Evolutionary conservation across 1,140 invertebrate species (phyloP).

Genomic region (Aphelinus certus): DNA sequence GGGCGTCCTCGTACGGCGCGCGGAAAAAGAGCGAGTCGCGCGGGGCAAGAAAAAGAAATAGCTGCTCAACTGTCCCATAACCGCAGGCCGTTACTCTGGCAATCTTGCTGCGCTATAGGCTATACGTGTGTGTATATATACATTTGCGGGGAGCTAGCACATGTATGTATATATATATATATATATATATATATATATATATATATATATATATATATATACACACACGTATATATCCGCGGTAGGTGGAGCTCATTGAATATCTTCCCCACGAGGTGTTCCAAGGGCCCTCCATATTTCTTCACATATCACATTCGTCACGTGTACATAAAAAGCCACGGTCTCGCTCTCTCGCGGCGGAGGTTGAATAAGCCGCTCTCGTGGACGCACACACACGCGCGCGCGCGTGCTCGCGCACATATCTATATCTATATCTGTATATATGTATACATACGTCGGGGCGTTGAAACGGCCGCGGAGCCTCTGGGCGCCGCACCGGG

Average conservation of each 20-base stretch:
- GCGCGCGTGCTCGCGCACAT: not conserved
- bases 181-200: not conserved
- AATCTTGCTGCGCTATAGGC: no score
- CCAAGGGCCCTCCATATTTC: slow-evolving; percentile 16
- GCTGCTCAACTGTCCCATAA: no score
- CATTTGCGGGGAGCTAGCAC: not conserved
- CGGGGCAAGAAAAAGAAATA: no score
- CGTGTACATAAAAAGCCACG: no score
- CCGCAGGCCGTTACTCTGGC: no score
- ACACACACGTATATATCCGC: not conserved
- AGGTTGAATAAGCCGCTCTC: not conserved
- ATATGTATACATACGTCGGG: not conserved
- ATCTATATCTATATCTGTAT: not conserved
- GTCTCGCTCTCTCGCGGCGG: no score
- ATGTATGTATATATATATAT: not conserved
- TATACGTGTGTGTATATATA: no score
- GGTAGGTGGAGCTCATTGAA: not conserved
- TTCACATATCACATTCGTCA: not conserved
- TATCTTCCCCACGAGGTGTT: not conserved
- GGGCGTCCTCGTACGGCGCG: no score
- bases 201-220: not conserved
- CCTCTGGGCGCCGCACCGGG: not conserved
- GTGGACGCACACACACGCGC: not conserved
- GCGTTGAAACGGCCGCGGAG: not conserved
- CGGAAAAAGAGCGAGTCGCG: no score